Base-by-base conservation (phyloP, 1,140 invertebrate genomes). In the Campodea augens region DNA sequence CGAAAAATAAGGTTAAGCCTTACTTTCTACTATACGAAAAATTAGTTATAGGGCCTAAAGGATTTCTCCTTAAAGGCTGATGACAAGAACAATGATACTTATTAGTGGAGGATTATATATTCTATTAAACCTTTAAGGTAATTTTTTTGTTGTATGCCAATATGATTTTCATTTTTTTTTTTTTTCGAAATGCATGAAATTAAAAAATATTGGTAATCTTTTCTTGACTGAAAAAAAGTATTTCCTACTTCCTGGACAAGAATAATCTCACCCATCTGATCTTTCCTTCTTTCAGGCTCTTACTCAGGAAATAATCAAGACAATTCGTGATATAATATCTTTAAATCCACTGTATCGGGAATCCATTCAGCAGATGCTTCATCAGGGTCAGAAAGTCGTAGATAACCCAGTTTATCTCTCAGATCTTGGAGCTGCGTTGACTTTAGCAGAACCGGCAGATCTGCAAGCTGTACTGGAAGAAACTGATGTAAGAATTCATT, bases 401-500 rank as follows among this genome's bases (percentile, higher is more conserved):
- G 95, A 98, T 62, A 97, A 99, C 70, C 95, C 95, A n/a, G 84
- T 98, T 19, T 98, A 97, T 64, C 66, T 98, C 10, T 90, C 89
- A 54, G 95, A 98, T 67, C 68, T 96, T 24, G 93, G 93, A 32
- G 93, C 92, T 7, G 89, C 92, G 3, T 66, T 99, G 25, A 95
- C 92, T 23, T 85, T 82, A 36, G 89, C 87, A 5, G 90, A 96
- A 56, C 76, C 90, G 13, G 63, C 73, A 15, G 95, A 99, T 60
- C 66, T 97, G 13, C 95, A 98, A 58, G 74, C 81, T 61, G 82
- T 98, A 37, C 67, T 99, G 25, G 91, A 97, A 63, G 93, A 98
- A 73, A 80, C 77, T 57, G 81, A 95, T 73, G 90, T 93, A 65
- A 72, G 74, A 5, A 18, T 36, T 20, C 13, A 25, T 42, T 49